These are phyloP conservation scores for Ciona savignyi DNA, from an alignment of 23 tunicate species.

Conservation along the genomic window DNA sequence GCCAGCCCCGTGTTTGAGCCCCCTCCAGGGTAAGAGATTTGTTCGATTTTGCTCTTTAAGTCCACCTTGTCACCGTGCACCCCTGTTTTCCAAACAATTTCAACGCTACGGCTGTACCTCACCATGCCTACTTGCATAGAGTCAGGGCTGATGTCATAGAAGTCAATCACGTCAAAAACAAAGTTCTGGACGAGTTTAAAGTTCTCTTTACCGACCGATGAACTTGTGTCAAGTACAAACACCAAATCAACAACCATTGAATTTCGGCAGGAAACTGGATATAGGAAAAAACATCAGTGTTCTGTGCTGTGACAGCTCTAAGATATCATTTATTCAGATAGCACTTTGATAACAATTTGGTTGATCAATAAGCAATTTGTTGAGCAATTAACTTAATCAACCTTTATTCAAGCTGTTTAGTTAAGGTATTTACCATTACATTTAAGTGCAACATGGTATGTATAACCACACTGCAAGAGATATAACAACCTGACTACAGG, in stretches of 20 bases:
- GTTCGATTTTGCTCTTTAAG: conserved; percentile 3
- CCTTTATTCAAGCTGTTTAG: too few relatives aligned
- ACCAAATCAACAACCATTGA: conserved; percentile 35
- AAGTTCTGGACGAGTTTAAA: conserved; percentile 20
- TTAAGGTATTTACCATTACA: too few relatives aligned
- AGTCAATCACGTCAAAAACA: conserved; percentile 13
- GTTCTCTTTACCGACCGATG: conserved; percentile 10
- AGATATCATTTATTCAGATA: too few relatives aligned
- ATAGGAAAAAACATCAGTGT: background rate
- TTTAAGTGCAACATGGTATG: too few relatives aligned
- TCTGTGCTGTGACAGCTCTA: too few relatives aligned
- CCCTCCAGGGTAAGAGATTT: conserved; percentile 27
- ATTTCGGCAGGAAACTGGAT: conserved; percentile 16
- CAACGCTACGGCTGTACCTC: conserved; percentile 17
- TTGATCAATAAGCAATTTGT: too few relatives aligned
- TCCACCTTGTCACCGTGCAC: background rate
- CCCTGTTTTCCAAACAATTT: conserved; percentile 15
- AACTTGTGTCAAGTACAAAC: conserved; percentile 38
- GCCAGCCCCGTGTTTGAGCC: conserved; percentile 48
- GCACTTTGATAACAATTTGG: too few relatives aligned
- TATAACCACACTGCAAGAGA: too few relatives aligned
- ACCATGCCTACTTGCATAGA: conserved; percentile 28
- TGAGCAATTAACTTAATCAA: too few relatives aligned
- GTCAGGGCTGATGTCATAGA: conserved; percentile 17
- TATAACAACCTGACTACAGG: too few relatives aligned